Conservation (phyloP, 2,888 invertebrate species). For the Lycaena phlaeas region DNA sequence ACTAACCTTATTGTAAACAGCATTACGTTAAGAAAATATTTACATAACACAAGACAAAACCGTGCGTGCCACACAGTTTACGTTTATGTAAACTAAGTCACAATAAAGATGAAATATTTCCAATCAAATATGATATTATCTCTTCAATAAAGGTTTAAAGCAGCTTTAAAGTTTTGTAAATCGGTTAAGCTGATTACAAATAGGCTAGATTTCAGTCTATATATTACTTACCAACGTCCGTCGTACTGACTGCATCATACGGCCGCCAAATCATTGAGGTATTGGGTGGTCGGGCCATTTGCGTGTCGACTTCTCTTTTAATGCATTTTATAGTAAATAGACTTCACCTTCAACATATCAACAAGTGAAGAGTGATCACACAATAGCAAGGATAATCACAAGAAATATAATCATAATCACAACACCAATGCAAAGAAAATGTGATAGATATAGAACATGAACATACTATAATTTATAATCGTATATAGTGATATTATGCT, state of each 20-base stretch:
- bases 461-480: background rate
- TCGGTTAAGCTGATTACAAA: slow-evolving; percentile 1
- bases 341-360: slow-evolving; percentile 63
- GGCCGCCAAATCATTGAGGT: background rate
- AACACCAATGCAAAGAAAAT: slow-evolving; percentile 20
- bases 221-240: background rate
- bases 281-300: slow-evolving; percentile 1
- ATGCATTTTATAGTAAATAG: slow-evolving; percentile 7
- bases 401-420: slow-evolving; percentile 6
- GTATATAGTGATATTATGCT: slow-evolving; percentile 9
- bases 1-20: too few relatives aligned
- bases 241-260: slow-evolving; percentile 2
- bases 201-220: background rate
- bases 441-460: background rate
- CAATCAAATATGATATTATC: too few relatives aligned
- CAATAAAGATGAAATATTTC: too few relatives aligned
- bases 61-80: too few relatives aligned
- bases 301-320: slow-evolving; percentile 3
- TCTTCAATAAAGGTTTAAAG: too few relatives aligned
- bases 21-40: too few relatives aligned
- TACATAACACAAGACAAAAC: too few relatives aligned
- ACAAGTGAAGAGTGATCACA: slow-evolving; percentile 46
- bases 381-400: slow-evolving; percentile 35
- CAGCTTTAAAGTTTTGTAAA: too few relatives aligned
- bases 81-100: too few relatives aligned